phyloP scores from a whole-genome alignment of 2,797 vertebrate species.

The Pangasius larnaudii region DNA sequence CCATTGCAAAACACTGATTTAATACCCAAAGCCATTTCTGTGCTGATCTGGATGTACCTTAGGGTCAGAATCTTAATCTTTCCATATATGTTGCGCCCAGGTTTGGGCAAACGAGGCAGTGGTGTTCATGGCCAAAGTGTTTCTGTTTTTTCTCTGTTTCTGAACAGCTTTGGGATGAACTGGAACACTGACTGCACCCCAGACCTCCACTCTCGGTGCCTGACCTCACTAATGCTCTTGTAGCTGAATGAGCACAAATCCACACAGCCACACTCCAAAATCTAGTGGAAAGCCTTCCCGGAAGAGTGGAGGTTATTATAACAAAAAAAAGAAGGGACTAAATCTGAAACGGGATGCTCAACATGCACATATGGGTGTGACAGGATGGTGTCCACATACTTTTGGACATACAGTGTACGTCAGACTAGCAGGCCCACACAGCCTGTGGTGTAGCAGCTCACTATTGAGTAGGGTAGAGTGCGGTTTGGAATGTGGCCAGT shows the following conservation, averaged over 20 bases:
- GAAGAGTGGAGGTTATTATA: not conserved
- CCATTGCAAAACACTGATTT: too few relatives aligned
- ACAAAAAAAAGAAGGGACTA: not conserved
- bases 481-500: constrained; percentile 6
- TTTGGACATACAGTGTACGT: not conserved
- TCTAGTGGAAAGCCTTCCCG: too few relatives aligned
- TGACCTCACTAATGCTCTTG: too few relatives aligned
- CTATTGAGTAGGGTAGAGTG: not conserved
- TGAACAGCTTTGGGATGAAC: too few relatives aligned
- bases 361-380: not conserved
- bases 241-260: too few relatives aligned
- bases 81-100: too few relatives aligned
- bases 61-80: too few relatives aligned
- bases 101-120: not conserved
- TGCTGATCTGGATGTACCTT: too few relatives aligned
- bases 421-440: not conserved
- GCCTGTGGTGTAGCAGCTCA: not conserved
- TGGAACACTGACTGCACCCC: too few relatives aligned
- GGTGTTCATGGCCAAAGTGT: not conserved
- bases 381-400: not conserved
- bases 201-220: too few relatives aligned
- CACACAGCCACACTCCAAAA: too few relatives aligned
- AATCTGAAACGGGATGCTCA: not conserved
- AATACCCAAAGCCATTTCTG: too few relatives aligned
- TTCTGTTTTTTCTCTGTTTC: not conserved